A percentile compares a stretch with the other conserved stretches of the same genome.
These are phyloP conservation scores for Psittacula derbiana DNA, from an alignment of 2,797 vertebrate species.

Conservation along the genomic window DNA sequence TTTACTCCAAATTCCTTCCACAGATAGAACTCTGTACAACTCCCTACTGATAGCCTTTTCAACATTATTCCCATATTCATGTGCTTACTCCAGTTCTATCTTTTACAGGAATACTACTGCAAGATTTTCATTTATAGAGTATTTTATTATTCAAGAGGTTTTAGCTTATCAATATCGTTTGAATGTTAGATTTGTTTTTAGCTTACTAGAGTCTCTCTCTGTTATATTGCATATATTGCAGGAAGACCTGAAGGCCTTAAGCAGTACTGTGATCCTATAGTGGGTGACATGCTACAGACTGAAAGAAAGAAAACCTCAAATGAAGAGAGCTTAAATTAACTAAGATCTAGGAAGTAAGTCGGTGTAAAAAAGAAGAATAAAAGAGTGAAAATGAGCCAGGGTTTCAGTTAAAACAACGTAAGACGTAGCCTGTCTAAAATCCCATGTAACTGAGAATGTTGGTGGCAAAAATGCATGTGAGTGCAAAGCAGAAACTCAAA, in stretches of 20 bases:
- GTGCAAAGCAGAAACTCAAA: neutral
- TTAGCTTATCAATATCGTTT: neutral
- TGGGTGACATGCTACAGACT: neutral
- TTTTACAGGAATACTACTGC: neutral
- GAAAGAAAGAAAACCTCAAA: neutral
- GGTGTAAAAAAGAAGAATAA: neutral
- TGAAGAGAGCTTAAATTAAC: neutral
- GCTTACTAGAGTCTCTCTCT: neutral
- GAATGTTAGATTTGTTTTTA: neutral
- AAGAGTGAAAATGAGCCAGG: neutral
- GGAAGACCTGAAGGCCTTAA: neutral
- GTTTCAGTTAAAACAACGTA: neutral
- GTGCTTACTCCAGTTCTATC: neutral
- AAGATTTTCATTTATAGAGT: neutral
- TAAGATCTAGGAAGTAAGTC: neutral
- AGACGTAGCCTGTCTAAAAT: neutral
- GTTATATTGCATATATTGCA: neutral
- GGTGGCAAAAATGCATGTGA: neutral
- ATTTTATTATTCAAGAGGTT: neutral
- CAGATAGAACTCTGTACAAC: neutral
- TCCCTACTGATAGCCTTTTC: neutral
- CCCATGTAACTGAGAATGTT: neutral
- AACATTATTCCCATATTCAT: neutral
- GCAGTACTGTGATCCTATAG: neutral
- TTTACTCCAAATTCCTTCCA: constrained; percentile 18